Evolutionary conservation across 1,140 invertebrate species (phyloP).

Genomic region (Calycopis cecrops): DNA sequence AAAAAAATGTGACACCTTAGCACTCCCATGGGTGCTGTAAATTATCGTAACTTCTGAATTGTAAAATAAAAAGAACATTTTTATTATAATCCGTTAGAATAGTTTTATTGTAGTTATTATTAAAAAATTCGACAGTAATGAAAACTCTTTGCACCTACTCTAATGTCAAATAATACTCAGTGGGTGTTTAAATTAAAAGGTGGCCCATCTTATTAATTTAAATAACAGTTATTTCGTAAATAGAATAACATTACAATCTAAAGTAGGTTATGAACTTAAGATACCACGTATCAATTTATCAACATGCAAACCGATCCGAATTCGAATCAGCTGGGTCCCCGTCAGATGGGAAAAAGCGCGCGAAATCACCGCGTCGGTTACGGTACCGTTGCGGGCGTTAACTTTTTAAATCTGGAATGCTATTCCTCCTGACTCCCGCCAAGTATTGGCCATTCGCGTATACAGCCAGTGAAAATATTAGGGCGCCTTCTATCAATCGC

Average conservation of each 20-base stretch:
- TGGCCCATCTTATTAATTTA: not conserved
- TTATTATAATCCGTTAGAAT: too few relatives aligned
- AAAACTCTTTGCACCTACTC: too few relatives aligned
- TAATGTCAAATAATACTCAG: too few relatives aligned
- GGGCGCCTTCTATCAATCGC: not conserved
- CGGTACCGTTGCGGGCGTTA: slow-evolving; percentile 49
- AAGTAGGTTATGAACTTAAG: slow-evolving; percentile 8
- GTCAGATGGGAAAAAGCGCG: slow-evolving; percentile 38
- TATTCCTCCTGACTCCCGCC: slow-evolving; percentile 33
- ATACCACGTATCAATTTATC: slow-evolving; percentile 13
- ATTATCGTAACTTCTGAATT: too few relatives aligned
- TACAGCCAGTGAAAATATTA: not conserved
- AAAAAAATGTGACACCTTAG: too few relatives aligned
- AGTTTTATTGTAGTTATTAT: too few relatives aligned
- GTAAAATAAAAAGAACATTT: too few relatives aligned
- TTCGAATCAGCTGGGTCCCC: slow-evolving; percentile 12
- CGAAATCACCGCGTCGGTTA: slow-evolving; percentile 47
- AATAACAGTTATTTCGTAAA: not conserved
- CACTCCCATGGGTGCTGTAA: too few relatives aligned
- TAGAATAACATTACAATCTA: slow-evolving; percentile 1
- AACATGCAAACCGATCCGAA: not conserved
- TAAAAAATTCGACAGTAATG: too few relatives aligned
- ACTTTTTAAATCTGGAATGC: slow-evolving; percentile 54
- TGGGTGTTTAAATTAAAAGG: too few relatives aligned
- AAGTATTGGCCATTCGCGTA: slow-evolving; percentile 14